phyloP scores from a whole-genome alignment of 2,113 vertebrate species.

The Gulo gulo region DNA sequence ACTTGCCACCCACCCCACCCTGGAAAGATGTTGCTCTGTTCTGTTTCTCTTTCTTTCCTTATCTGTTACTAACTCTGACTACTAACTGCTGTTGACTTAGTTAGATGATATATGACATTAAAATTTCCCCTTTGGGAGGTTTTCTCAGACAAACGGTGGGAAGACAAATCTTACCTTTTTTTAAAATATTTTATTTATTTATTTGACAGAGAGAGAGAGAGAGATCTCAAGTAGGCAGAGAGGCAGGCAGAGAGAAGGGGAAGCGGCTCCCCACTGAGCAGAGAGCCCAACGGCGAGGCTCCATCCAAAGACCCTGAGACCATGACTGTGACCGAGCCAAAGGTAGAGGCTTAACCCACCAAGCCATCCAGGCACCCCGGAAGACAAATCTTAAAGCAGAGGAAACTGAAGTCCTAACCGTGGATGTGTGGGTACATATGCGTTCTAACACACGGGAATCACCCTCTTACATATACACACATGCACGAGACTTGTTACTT shows the following conservation, averaged over 20 bases:
- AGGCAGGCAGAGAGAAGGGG: no score
- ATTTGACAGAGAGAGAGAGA: no score
- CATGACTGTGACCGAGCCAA: fast-evolving
- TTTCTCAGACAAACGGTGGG: slow-evolving; percentile 16
- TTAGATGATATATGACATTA: background rate
- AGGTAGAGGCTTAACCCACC: no score
- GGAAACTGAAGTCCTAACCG: background rate
- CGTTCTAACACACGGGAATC: background rate
- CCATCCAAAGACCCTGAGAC: no score
- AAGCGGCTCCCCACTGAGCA: no score
- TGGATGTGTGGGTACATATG: background rate
- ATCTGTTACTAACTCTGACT: background rate
- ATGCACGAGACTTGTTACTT: background rate
- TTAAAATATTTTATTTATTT: no score
- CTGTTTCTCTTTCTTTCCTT: slow-evolving; percentile 32
- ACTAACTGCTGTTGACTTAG: background rate
- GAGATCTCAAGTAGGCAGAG: no score
- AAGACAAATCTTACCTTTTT: background rate
- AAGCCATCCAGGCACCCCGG: no score
- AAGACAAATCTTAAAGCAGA: slow-evolving; percentile 31
- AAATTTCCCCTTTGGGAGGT: background rate
- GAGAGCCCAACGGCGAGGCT: no score
- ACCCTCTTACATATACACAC: background rate
- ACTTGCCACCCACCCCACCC: background rate
- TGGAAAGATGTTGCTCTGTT: background rate